Conservation (phyloP, 2,888 invertebrate genomes). For the Polyploca ridens region DNA sequence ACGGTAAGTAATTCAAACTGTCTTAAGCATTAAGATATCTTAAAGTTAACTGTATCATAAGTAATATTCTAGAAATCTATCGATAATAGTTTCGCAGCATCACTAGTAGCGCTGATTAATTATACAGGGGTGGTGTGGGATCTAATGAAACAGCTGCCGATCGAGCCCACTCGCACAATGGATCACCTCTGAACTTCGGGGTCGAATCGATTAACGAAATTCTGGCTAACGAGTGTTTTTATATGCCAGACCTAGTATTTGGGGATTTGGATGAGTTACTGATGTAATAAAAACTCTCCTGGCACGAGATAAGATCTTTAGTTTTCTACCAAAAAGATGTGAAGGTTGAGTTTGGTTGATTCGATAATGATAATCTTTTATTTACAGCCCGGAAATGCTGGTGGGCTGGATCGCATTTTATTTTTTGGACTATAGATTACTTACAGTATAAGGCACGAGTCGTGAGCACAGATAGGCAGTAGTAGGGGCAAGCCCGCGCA, state of each 20-base stretch:
- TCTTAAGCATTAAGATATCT: too few relatives aligned
- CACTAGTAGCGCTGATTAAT: conserved; percentile 37
- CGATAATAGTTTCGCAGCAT: conserved; percentile 11
- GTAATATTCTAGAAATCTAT: neutral
- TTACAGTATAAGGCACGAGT: too few relatives aligned
- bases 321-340: too few relatives aligned
- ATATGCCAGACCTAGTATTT: conserved; percentile 13
- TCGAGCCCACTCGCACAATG: conserved; percentile 26
- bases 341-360: too few relatives aligned
- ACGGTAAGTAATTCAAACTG: too few relatives aligned
- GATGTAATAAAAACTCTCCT: neutral
- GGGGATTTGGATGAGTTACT: conserved; percentile 14
- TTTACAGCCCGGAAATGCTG: too few relatives aligned
- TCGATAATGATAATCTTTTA: too few relatives aligned
- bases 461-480: too few relatives aligned
- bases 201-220: conserved; percentile 27
- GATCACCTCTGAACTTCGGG: conserved; percentile 30
- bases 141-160: conserved; percentile 42
- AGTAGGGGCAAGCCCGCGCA: too few relatives aligned
- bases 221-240: conserved; percentile 26
- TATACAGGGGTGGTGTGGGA: conserved; percentile 33
- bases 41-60: too few relatives aligned
- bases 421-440: too few relatives aligned
- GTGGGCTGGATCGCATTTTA: too few relatives aligned
- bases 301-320: neutral